phyloP scores from a whole-genome alignment of 2,113 vertebrate genomes.

The Dromas ardeola region DNA sequence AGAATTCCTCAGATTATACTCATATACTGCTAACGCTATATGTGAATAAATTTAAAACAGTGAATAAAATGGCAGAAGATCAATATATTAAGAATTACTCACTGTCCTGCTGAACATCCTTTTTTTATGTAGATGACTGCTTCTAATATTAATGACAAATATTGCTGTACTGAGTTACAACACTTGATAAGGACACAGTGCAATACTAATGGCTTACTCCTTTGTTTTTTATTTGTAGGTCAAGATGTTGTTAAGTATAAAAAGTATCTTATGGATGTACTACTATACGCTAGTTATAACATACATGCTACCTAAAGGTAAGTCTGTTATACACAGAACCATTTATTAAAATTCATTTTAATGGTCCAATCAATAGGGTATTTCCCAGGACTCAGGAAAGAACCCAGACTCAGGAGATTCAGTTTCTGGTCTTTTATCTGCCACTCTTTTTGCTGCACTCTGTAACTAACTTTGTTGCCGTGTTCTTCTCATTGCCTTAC shows the following conservation, averaged over 20 bases:
- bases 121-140: not conserved
- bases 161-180: not conserved
- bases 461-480: not conserved
- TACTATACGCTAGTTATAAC: slow-evolving; percentile 79
- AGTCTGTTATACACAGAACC: slow-evolving; percentile 25
- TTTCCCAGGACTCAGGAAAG: not conserved
- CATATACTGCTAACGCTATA: not conserved
- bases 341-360: not conserved
- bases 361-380: not conserved
- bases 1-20: not conserved
- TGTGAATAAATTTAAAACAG: not conserved
- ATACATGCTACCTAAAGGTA: slow-evolving; percentile 75
- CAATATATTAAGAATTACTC: not conserved
- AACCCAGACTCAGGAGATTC: not conserved
- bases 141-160: not conserved
- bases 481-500: not conserved
- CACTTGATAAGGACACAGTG: not conserved
- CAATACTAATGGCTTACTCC: not conserved
- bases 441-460: not conserved
- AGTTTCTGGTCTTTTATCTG: not conserved
- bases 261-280: slow-evolving; percentile 89
- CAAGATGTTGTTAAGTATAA: slow-evolving; percentile 91
- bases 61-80: not conserved
- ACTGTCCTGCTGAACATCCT: not conserved
- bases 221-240: slow-evolving; percentile 71